A percentile compares a stretch with the other conserved stretches of the same genome.
Evolutionary conservation across 2,888 invertebrate genomes (phyloP).

Genomic region (Ethmia dodecea): DNA sequence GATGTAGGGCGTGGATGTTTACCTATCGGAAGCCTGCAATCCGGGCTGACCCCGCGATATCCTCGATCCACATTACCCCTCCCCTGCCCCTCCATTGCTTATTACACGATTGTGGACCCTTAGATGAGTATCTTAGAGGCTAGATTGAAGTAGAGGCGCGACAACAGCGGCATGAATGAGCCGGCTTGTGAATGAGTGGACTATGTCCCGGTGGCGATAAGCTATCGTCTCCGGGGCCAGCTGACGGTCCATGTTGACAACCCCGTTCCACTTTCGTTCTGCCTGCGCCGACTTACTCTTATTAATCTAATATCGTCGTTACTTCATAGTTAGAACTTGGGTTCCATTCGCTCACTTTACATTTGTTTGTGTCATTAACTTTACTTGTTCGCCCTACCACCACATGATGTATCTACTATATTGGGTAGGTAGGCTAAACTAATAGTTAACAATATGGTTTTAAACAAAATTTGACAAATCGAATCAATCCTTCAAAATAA

Average conservation of each 20-base stretch:
- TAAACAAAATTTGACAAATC: too few species aligned
- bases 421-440: too few species aligned
- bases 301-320: conserved; percentile 47
- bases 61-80: conserved; percentile 67
- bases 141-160: conserved; percentile 31
- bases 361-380: too few species aligned
- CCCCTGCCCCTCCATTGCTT: conserved; percentile 33
- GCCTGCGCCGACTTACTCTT: conserved; percentile 55
- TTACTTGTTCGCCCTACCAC: too few species aligned
- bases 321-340: too few species aligned
- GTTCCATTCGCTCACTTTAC: too few species aligned
- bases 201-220: conserved; percentile 73
- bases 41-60: conserved; percentile 75
- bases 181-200: conserved; percentile 74
- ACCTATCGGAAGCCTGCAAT: conserved; percentile 73
- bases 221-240: conserved; percentile 69
- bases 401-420: too few species aligned
- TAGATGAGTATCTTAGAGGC: conserved; percentile 36
- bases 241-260: conserved; percentile 73
- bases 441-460: too few species aligned
- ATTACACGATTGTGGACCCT: conserved; percentile 41
- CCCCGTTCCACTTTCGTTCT: conserved; percentile 70
- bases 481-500: too few species aligned
- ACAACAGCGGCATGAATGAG: conserved; percentile 67
- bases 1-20: conserved; percentile 26